Percentiles rank a stretch among this genome's conserved stretches.
Conservation (phyloP, 2,888 invertebrate species). For the Oeneis ivallda region DNA sequence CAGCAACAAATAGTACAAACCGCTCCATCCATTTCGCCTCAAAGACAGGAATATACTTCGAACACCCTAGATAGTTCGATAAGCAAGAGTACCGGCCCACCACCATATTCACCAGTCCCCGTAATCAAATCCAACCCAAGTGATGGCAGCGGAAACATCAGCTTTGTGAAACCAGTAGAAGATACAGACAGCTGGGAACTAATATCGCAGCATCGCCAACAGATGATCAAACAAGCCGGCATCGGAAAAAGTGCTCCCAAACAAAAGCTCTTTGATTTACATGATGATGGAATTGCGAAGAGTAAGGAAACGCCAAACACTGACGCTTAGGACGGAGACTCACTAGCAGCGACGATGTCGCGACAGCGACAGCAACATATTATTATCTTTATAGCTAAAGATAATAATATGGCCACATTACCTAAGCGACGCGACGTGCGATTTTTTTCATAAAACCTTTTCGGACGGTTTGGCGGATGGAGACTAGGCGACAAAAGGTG, state of each 20-base stretch:
- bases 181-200: conserved; percentile 74
- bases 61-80: conserved; percentile 72
- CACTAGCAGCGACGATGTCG: neutral
- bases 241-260: conserved; percentile 36
- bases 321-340: neutral
- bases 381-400: too few relatives aligned
- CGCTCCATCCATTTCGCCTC: conserved; percentile 29
- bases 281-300: conserved; percentile 51
- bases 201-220: conserved; percentile 76
- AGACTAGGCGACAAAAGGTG: too few relatives aligned
- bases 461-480: too few relatives aligned
- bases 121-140: conserved; percentile 45
- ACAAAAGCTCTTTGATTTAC: conserved; percentile 61
- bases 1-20: conserved; percentile 18
- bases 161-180: conserved; percentile 57
- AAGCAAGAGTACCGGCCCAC: conserved; percentile 67
- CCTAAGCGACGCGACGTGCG: too few relatives aligned
- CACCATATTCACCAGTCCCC: conserved; percentile 55
- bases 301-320: neutral
- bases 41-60: conserved; percentile 48
- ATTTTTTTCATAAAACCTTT: too few relatives aligned
- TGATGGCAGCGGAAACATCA: conserved; percentile 58
- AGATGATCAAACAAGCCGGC: conserved; percentile 54
- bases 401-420: too few relatives aligned
- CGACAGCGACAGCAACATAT: too few relatives aligned